Conservation (phyloP, 2,888 invertebrate genomes). For the Ctenicera cuprea region DNA sequence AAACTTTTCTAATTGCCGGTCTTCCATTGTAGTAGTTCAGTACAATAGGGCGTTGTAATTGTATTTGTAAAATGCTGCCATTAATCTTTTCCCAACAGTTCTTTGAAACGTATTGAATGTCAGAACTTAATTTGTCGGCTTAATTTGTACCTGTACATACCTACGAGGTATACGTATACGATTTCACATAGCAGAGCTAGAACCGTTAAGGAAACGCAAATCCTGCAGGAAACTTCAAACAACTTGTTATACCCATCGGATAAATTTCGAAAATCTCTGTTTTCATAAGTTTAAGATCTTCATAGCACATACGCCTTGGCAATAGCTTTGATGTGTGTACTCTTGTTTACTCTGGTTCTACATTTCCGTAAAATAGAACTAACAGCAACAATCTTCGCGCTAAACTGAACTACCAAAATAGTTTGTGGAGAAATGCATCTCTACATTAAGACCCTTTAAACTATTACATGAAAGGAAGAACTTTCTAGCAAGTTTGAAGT, state of each 20-base stretch:
- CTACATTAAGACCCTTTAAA: background rate
- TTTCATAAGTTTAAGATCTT: background rate
- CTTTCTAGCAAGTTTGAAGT: too few species aligned
- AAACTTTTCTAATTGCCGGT: slow-evolving; percentile 16
- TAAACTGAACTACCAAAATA: too few species aligned
- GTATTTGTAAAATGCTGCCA: slow-evolving; percentile 13
- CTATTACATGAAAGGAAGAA: too few species aligned
- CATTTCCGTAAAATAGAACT: background rate
- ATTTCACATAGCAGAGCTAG: too few species aligned
- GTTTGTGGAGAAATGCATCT: too few species aligned
- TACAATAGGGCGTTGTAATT: slow-evolving; percentile 1
- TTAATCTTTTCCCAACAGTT: slow-evolving; percentile 1
- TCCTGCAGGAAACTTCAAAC: too few species aligned
- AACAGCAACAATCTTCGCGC: background rate
- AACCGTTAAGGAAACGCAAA: too few species aligned
- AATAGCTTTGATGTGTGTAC: background rate
- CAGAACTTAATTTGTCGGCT: too few species aligned
- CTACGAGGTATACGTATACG: too few species aligned
- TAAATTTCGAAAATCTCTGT: too few species aligned
- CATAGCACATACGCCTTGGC: background rate
- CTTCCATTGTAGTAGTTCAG: slow-evolving; percentile 10
- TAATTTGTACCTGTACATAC: background rate
- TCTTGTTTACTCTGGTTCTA: background rate
- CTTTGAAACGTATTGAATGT: background rate
- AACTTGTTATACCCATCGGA: too few species aligned